Evolutionary conservation across 2,797 vertebrate species (phyloP).

Genomic region (Oreonectes daqikongensis): DNA sequence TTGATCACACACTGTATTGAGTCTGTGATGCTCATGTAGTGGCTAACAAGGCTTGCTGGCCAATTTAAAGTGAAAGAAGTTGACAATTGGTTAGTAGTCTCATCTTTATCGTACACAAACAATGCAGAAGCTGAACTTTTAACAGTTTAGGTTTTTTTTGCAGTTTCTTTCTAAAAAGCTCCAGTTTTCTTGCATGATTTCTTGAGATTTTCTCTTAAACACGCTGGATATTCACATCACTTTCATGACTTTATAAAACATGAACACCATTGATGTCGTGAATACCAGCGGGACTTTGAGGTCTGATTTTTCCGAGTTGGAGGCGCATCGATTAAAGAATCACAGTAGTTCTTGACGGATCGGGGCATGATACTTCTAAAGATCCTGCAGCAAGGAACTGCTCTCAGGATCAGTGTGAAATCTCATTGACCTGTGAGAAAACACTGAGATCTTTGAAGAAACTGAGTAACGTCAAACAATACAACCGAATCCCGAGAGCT

Average conservation of each 20-base stretch:
- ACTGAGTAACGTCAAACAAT: conserved; percentile 23
- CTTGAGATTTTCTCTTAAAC: background rate
- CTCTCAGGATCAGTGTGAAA: conserved; percentile 26
- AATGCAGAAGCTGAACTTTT: too few relatives aligned
- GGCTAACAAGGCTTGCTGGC: conserved; percentile 8
- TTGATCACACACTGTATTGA: conserved; percentile 17
- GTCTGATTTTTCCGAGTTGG: background rate
- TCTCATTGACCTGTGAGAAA: background rate
- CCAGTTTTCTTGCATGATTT: too few relatives aligned
- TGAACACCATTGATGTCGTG: background rate
- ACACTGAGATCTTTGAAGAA: conserved; percentile 25
- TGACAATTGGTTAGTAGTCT: too few relatives aligned
- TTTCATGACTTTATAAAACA: conserved; percentile 1
- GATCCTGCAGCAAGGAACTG: background rate
- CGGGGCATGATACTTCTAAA: background rate
- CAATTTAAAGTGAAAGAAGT: background rate
- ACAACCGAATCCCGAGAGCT: conserved; percentile 4
- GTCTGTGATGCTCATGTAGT: conserved; percentile 19
- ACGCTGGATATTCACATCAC: conserved; percentile 5
- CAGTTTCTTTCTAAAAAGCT: too few relatives aligned
- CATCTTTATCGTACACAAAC: too few relatives aligned
- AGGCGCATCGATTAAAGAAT: background rate
- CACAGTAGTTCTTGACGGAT: background rate
- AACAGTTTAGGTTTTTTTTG: too few relatives aligned
- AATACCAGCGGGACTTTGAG: background rate